A percentile compares a stretch with the other conserved stretches of the same genome.
These are phyloP conservation scores for Vespertilio murinus DNA, from an alignment of 2,797 vertebrate genomes.

Conservation along the genomic window DNA sequence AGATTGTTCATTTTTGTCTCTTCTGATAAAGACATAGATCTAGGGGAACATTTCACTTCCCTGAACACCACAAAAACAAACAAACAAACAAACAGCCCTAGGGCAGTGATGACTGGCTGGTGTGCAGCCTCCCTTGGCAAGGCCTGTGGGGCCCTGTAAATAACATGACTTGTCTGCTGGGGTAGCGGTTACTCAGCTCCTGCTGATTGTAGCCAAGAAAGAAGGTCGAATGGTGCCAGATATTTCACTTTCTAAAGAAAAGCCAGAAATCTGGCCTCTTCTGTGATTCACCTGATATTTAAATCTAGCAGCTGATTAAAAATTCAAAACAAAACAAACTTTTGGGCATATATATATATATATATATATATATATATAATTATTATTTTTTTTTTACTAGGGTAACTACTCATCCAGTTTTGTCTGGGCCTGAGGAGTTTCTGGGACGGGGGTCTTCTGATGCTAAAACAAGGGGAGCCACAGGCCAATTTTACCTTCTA, in stretches of 20 bases:
- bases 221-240: background rate
- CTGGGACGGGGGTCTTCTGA: background rate
- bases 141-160: background rate
- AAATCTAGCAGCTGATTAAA: background rate
- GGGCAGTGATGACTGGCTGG: background rate
- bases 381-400: background rate
- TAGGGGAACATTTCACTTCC: background rate
- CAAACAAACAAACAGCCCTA: no score
- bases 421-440: background rate
- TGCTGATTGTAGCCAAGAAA: background rate
- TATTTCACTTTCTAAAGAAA: constrained; percentile 23
- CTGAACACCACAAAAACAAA: background rate
- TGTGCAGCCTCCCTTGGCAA: background rate
- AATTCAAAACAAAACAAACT: background rate
- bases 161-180: background rate
- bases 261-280: background rate
- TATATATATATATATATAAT: no score
- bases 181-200: background rate
- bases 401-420: background rate
- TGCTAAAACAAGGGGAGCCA: background rate
- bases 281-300: background rate
- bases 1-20: background rate
- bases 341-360: background rate
- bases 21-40: background rate
- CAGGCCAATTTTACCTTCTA: background rate